Conservation (phyloP, 2,888 invertebrate species). For the Thalpophila matura region DNA sequence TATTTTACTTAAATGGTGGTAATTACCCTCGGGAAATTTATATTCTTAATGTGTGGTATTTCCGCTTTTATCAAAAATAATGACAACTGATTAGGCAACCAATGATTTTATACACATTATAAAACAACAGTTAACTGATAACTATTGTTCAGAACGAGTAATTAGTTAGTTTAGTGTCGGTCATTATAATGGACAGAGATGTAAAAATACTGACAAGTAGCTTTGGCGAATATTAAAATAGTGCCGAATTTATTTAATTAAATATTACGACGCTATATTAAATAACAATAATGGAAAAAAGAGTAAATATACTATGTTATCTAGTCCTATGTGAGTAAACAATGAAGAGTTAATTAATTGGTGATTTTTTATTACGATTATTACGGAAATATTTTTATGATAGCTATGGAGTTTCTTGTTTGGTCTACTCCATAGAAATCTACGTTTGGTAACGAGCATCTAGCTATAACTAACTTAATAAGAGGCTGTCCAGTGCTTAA, state of each 20-base stretch:
- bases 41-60: conserved; percentile 31
- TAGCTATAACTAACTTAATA: no score
- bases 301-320: conserved; percentile 1
- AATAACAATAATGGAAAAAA: conserved; percentile 20
- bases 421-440: no score
- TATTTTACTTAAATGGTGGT: background rate
- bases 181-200: background rate
- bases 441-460: no score
- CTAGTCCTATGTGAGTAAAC: conserved; percentile 33
- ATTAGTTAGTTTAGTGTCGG: conserved; percentile 11
- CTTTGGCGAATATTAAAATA: background rate
- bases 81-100: no score
- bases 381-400: no score
- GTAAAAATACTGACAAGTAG: conserved; percentile 5
- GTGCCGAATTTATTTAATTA: background rate
- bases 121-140: background rate
- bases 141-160: conserved; percentile 1
- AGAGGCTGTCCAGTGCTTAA: no score
- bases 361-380: no score
- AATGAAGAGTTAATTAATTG: background rate
- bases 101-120: conserved; percentile 11
- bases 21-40: background rate
- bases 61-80: no score
- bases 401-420: no score
- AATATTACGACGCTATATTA: background rate